Conservation (phyloP, 2,113 vertebrate genomes). For the Eleginops maclovinus region DNA sequence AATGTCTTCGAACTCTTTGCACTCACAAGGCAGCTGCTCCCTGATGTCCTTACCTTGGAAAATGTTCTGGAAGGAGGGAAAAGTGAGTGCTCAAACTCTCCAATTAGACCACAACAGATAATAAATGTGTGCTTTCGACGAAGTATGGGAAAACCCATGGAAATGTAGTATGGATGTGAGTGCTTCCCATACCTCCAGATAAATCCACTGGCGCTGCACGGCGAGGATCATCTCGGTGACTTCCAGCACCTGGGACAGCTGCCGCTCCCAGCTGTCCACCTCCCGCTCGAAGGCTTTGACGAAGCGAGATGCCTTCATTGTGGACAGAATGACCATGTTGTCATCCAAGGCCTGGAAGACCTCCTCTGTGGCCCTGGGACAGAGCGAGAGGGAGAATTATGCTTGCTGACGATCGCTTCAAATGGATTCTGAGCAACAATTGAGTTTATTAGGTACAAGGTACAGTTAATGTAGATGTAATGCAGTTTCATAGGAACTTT, state of each 20-base stretch:
- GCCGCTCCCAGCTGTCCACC: constrained; percentile 90
- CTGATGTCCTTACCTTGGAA: constrained; percentile 91
- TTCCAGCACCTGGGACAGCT: constrained; percentile 88
- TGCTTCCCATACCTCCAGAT: constrained; percentile 86
- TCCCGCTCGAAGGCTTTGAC: constrained; percentile 89
- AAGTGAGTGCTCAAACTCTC: neutral
- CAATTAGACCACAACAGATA: neutral
- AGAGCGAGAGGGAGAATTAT: neutral
- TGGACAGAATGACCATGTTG: constrained; percentile 89
- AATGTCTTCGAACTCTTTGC: constrained; percentile 85
- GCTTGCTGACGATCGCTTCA: neutral
- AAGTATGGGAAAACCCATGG: neutral
- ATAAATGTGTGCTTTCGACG: neutral
- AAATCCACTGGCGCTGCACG: constrained; percentile 92
- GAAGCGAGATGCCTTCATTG: constrained; percentile 91
- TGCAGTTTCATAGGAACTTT: too few relatives aligned
- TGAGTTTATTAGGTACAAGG: too few relatives aligned
- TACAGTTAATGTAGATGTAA: too few relatives aligned
- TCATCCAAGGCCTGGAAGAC: constrained; percentile 90
- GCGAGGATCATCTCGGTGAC: constrained; percentile 88
- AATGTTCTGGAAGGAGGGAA: constrained; percentile 85
- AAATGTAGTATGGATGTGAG: neutral
- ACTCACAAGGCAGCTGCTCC: constrained; percentile 88
- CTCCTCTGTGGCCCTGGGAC: constrained; percentile 86
- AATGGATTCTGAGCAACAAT: neutral